These are phyloP conservation scores for Carassius gibelio DNA, from an alignment of 2,113 vertebrate species.

Conservation along the genomic window DNA sequence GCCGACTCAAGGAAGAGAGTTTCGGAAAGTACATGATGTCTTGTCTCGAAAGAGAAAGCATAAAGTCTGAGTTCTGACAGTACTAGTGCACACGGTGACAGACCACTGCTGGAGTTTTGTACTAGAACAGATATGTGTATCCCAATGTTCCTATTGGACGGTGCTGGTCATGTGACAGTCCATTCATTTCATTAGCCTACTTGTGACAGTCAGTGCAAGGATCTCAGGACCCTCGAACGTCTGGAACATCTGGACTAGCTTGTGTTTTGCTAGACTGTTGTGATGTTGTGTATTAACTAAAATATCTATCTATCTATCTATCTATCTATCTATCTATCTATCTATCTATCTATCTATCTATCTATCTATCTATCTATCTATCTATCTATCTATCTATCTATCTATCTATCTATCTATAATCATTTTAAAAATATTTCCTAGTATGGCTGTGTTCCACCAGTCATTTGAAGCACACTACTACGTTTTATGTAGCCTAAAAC, in stretches of 20 bases:
- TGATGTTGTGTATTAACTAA: neutral
- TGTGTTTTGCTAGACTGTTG: neutral
- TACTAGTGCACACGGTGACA: neutral
- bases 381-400: too few relatives aligned
- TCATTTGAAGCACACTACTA: neutral
- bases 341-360: too few relatives aligned
- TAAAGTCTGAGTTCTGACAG: neutral
- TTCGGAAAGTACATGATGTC: neutral
- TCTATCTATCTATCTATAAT: neutral
- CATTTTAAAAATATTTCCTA: neutral
- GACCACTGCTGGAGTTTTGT: neutral
- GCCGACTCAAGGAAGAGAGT: neutral
- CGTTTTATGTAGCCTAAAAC: neutral
- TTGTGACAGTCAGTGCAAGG: neutral
- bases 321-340: too few relatives aligned
- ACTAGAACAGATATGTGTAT: neutral
- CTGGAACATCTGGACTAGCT: neutral
- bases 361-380: too few relatives aligned
- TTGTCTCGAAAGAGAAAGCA: neutral
- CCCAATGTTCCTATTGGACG: neutral
- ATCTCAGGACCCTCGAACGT: neutral
- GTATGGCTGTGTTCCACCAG: neutral
- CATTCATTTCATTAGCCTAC: conserved; percentile 45
- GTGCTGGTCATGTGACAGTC: neutral
- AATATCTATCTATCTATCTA: neutral